phyloP scores from a whole-genome alignment of 2,888 invertebrate genomes.

The Nephrocerus scutellatus region DNA sequence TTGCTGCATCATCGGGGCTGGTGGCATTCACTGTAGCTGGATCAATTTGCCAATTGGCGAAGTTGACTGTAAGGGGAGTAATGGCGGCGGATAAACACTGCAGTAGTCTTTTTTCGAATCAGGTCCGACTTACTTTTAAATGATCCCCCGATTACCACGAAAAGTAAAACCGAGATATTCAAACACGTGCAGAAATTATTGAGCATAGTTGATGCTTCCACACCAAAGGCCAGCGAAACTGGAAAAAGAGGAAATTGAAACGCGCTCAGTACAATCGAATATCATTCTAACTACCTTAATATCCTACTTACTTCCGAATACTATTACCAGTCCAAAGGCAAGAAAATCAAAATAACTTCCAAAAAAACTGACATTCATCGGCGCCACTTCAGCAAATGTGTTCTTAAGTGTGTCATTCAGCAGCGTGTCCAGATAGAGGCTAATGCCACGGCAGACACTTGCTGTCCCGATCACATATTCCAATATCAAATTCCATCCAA shows the following conservation, averaged over 20 bases:
- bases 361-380: constrained; percentile 54
- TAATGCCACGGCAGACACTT: constrained; percentile 69
- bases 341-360: constrained; percentile 69
- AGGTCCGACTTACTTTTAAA: constrained; percentile 55
- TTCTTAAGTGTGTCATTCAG: constrained; percentile 56
- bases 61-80: constrained; percentile 42
- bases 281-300: background rate
- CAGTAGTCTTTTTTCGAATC: background rate
- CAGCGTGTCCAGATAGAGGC: constrained; percentile 65
- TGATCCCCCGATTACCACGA: constrained; percentile 66
- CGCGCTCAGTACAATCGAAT: background rate
- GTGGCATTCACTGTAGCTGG: constrained; percentile 37
- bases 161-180: constrained; percentile 65
- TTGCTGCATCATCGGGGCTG: constrained; percentile 21
- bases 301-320: constrained; percentile 56
- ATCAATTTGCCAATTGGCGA: constrained; percentile 52
- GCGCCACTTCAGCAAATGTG: constrained; percentile 56
- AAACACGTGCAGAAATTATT: constrained; percentile 72
- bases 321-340: constrained; percentile 58
- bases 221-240: constrained; percentile 68
- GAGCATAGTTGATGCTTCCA: constrained; percentile 67
- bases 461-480: constrained; percentile 71
- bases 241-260: constrained; percentile 24
- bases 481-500: constrained; percentile 87
- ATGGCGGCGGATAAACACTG: background rate